Percentiles rank a stretch among this genome's conserved stretches.
These are phyloP conservation scores for Listronotus bonariensis DNA, from an alignment of 1,140 invertebrate genomes.

Conservation along the genomic window DNA sequence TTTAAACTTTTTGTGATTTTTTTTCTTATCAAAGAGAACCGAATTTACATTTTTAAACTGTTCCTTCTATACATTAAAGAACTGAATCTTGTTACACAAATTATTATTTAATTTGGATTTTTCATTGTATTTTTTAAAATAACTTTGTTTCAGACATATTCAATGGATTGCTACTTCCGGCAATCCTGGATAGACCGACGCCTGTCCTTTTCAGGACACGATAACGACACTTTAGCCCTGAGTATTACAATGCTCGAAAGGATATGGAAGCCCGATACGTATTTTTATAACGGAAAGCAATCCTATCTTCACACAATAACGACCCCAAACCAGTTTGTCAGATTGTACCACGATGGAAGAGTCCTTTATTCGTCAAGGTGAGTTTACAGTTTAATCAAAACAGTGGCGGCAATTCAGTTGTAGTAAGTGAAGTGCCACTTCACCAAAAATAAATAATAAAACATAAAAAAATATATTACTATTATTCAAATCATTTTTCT, in stretches of 20 bases:
- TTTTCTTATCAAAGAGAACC: too few species aligned
- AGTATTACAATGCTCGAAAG: constrained; percentile 76
- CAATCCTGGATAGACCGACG: constrained; percentile 79
- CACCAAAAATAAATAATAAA: too few species aligned
- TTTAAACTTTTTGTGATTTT: too few species aligned
- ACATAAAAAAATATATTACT: too few species aligned
- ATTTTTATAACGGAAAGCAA: constrained; percentile 84
- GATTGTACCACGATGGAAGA: constrained; percentile 78
- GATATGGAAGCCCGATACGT: constrained; percentile 91
- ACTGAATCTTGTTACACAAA: too few species aligned
- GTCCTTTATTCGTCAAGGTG: constrained; percentile 87
- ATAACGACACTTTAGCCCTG: constrained; percentile 67
- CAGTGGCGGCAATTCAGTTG: too few species aligned
- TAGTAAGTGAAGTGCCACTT: too few species aligned
- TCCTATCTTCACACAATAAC: constrained; percentile 89
- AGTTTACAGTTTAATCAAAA: constrained; percentile 20
- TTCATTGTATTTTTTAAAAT: too few species aligned
- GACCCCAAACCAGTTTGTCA: constrained; percentile 86
- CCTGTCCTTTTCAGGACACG: constrained; percentile 67
- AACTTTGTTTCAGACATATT: constrained; percentile 71
- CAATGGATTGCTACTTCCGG: constrained; percentile 88
- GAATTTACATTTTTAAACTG: too few species aligned
- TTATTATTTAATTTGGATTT: too few species aligned
- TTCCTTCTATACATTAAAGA: too few species aligned
- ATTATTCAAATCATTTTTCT: too few species aligned